Evolutionary conservation across 1,140 invertebrate species (phyloP).

Genomic region (Drosophila ercepeae): DNA sequence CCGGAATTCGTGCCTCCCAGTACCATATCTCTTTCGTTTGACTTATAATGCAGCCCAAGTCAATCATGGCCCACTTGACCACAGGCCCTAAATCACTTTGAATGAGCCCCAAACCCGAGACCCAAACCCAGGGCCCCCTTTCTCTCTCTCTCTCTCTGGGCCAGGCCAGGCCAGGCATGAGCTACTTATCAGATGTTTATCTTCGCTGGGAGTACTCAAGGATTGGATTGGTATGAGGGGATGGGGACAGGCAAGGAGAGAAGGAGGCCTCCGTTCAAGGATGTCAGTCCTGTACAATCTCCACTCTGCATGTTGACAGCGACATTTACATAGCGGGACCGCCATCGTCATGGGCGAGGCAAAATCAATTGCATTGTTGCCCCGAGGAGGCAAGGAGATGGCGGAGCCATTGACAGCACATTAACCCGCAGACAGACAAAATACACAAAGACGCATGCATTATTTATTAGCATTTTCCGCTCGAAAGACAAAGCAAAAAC

Average conservation of each 20-base stretch:
- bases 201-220: constrained; percentile 59
- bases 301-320: constrained; percentile 62
- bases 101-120: constrained; percentile 40
- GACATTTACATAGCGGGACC: constrained; percentile 65
- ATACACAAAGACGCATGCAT: constrained; percentile 76
- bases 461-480: constrained; percentile 75
- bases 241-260: background rate
- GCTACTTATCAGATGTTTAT: constrained; percentile 75
- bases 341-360: constrained; percentile 18
- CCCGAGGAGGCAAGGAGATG: constrained; percentile 12
- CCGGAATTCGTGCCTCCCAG: constrained; percentile 17
- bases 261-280: background rate
- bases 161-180: constrained; percentile 10
- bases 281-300: constrained; percentile 39
- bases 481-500: constrained; percentile 51
- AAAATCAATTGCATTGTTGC: constrained; percentile 76
- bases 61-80: constrained; percentile 76
- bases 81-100: constrained; percentile 75
- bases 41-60: constrained; percentile 48
- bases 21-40: constrained; percentile 46
- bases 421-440: constrained; percentile 63
- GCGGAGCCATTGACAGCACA: constrained; percentile 67
- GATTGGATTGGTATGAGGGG: constrained; percentile 13
- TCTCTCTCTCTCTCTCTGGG: constrained; percentile 18
- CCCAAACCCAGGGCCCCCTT: background rate